Evolutionary conservation across 1,140 invertebrate species (phyloP), one percentile per base, ranked within the genome.

Genomic region (Drosophila murphyi): DNA sequence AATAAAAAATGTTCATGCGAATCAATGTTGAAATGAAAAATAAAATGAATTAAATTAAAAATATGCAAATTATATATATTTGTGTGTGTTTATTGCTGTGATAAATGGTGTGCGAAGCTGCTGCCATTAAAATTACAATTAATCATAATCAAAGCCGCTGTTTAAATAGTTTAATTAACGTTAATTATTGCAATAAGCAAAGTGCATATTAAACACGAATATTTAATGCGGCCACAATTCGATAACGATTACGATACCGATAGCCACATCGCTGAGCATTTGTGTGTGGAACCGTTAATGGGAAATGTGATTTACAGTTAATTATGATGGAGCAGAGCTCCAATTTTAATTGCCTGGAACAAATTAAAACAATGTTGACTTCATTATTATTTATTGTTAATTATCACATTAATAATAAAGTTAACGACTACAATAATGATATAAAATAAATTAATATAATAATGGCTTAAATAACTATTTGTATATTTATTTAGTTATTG

Each of bases 111-210:
- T 64, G 76, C 50, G 52, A 72, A 75, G 51, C 64, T 47, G 60
- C 5, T 31, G 55, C 57, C 79, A 77, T 55, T 79, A 79, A 86
- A 88, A 69, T 52, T 47, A 61, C 64, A 45, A 52, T 76, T 76
- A 48, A 69, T 86, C 82, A 80, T 63, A 64, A 68, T 72, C 59
- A 65, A 52, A 63, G 43, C 45, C 35, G 73, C 20, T 48, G 82
- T 78, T 74, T 48, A 57, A 81, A 61, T 71, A 76, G 74, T 75
- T 78, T 57, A 87, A 86, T 87, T 86, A 82, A 82, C 78, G 12
- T 48, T 60, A 28, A 60, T 60, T 4, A 43, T 64, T 64, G 41
- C 48, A 28, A 7, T 57, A 48, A 34, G 2, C 6, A 7, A 37
- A 61, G 73, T 82, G 71, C 3, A n/a, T 2, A 61, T 83, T 29